A percentile compares a stretch with the other conserved stretches of the same genome.
Evolutionary conservation across 2,888 invertebrate genomes (phyloP).

Genomic region (Theodoxus fluviatilis): DNA sequence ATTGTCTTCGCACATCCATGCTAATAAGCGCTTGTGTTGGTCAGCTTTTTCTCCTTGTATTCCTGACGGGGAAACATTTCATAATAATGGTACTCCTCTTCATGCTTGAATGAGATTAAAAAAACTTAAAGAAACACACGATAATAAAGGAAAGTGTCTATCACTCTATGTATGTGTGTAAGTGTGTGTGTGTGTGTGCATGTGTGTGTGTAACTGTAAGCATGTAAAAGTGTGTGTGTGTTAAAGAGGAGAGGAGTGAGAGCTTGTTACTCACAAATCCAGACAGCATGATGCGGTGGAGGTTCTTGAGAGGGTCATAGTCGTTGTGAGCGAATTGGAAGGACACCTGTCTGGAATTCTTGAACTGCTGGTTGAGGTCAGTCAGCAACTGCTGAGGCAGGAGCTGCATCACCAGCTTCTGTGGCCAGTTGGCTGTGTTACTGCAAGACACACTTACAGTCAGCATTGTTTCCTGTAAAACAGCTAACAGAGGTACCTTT

Average conservation of each 20-base stretch:
- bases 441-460: slow-evolving; percentile 40
- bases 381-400: slow-evolving; percentile 92
- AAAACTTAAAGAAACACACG: no score
- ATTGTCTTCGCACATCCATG: no score
- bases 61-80: no score
- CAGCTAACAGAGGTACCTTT: no score
- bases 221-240: neutral
- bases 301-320: slow-evolving; percentile 81
- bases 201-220: neutral
- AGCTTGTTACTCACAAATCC: slow-evolving; percentile 75
- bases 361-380: slow-evolving; percentile 73
- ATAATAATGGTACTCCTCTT: neutral
- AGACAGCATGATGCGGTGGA: slow-evolving; percentile 91
- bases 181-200: neutral
- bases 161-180: no score
- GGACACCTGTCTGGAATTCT: slow-evolving; percentile 90
- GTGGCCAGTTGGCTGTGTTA: slow-evolving; percentile 92
- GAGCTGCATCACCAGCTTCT: slow-evolving; percentile 89
- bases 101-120: neutral
- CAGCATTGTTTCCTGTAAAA: no score
- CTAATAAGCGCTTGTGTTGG: no score
- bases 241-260: neutral
- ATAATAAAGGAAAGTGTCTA: no score
- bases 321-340: slow-evolving; percentile 76
- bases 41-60: no score